Evolutionary conservation across 2,797 vertebrate species (phyloP).

Genomic region (Pseudotriccus pelzelni): DNA sequence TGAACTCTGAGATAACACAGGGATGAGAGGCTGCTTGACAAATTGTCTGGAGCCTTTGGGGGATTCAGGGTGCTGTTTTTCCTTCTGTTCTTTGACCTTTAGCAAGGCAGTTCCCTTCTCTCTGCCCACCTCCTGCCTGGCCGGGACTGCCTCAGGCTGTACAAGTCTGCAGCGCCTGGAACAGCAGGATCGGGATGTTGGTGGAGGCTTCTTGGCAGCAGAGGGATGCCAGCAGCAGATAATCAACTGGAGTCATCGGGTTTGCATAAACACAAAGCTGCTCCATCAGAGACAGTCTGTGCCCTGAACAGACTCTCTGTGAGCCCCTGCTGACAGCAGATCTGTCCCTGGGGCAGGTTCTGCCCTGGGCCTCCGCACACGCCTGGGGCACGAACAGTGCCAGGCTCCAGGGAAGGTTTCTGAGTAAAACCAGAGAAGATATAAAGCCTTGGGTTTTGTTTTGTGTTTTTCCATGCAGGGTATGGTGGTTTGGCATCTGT

Average conservation of each 20-base stretch:
- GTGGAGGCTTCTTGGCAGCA: neutral
- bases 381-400: neutral
- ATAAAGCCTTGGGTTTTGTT: constrained; percentile 17
- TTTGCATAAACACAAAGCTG: neutral
- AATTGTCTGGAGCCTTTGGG: neutral
- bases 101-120: neutral
- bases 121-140: neutral
- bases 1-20: neutral
- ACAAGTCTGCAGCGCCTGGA: neutral
- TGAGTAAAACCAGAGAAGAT: constrained; percentile 24
- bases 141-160: neutral
- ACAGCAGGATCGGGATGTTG: neutral
- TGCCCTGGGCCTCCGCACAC: neutral
- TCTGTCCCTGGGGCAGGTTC: neutral
- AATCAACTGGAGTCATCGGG: neutral
- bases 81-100: constrained; percentile 3
- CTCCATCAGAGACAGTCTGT: neutral
- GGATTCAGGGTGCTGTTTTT: neutral
- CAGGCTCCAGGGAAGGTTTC: neutral
- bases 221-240: constrained; percentile 2
- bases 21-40: neutral
- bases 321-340: neutral
- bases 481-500: constrained; percentile 61
- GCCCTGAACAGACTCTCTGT: neutral
- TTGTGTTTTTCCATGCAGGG: constrained; percentile 40